phyloP scores from a whole-genome alignment of 2,113 vertebrate species.

The Numenius arquata region DNA sequence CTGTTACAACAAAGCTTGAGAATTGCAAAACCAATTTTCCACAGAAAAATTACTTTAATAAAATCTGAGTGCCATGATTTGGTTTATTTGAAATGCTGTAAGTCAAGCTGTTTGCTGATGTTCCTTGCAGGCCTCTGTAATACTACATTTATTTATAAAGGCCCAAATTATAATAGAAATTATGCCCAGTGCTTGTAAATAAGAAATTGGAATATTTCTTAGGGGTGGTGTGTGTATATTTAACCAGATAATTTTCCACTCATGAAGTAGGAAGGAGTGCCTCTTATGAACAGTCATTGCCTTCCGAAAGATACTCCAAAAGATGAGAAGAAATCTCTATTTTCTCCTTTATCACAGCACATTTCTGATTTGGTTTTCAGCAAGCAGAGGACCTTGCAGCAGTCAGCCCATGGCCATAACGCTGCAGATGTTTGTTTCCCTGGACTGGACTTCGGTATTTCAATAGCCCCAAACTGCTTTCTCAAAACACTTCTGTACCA shows the following conservation, averaged over 20 bases:
- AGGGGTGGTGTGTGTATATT: not conserved
- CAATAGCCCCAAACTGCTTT: not conserved
- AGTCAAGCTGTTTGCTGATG: constrained; percentile 11
- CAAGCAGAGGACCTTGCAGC: not conserved
- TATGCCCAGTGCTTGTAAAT: not conserved
- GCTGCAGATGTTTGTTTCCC: not conserved
- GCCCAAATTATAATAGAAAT: constrained; percentile 6
- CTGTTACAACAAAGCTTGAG: constrained; percentile 49
- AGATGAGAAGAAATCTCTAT: not conserved
- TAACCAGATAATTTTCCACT: not conserved
- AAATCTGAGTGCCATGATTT: constrained; percentile 22
- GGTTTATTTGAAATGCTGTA: constrained; percentile 4
- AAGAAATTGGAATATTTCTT: not conserved
- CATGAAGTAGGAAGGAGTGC: not conserved
- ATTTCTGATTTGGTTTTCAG: not conserved
- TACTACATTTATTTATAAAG: constrained; percentile 21
- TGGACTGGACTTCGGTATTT: not conserved
- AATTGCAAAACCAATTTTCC: constrained; percentile 55
- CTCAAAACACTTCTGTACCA: not conserved
- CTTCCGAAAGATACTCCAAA: not conserved
- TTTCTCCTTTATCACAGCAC: not conserved
- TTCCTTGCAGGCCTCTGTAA: not conserved
- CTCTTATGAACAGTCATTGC: not conserved
- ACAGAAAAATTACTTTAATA: constrained; percentile 41
- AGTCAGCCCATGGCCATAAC: not conserved